Conservation (phyloP, 2,797 vertebrate genomes). For the Perodicticus potto region DNA sequence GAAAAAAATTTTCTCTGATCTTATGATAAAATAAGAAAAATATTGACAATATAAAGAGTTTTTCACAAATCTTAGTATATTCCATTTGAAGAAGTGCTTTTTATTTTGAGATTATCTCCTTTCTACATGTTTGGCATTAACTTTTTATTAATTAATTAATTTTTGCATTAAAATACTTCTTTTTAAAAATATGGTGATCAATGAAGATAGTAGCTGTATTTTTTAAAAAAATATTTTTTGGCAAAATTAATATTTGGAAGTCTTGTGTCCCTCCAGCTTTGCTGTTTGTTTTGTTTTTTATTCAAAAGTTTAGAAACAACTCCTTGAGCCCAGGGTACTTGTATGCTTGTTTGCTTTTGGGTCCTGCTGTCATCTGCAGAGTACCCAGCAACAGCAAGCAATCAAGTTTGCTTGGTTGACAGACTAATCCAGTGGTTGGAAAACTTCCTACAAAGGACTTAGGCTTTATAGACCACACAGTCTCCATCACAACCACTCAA, state of each 20-base stretch:
- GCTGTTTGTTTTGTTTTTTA: not conserved
- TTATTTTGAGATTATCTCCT: not conserved
- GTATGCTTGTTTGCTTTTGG: not conserved
- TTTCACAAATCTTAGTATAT: not conserved
- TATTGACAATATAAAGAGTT: not conserved
- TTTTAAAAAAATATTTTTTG: not conserved
- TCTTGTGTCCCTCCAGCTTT: not conserved
- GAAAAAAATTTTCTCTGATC: not conserved
- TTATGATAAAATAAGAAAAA: not conserved
- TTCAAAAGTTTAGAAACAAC: not conserved
- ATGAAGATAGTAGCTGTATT: not conserved
- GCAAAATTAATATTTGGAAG: conserved; percentile 35
- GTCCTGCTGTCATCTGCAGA: not conserved
- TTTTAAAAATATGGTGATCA: not conserved
- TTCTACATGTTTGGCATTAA: not conserved
- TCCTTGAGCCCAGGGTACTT: not conserved
- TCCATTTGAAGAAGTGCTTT: not conserved
- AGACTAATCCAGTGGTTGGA: not conserved
- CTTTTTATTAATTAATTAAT: not conserved
- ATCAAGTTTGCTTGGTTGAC: not conserved
- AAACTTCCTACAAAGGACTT: not conserved
- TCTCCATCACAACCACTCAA: not conserved
- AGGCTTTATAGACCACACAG: not conserved
- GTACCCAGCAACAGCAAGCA: not conserved
- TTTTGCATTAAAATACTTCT: not conserved